Evolutionary conservation across 2,113 vertebrate species (phyloP).

Genomic region (Synodontis membranacea): DNA sequence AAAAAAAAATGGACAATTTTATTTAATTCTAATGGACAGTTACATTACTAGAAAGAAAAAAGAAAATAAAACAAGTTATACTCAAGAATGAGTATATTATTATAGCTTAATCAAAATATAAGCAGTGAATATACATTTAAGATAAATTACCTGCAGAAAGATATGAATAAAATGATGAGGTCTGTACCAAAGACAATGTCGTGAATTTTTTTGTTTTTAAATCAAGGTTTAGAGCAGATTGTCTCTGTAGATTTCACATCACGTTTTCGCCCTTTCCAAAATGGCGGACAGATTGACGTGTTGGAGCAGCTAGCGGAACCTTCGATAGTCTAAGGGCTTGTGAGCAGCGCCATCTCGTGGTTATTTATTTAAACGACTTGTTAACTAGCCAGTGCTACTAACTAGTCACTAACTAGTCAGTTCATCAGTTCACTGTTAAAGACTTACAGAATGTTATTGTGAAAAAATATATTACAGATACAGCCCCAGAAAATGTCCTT

Average conservation of each 20-base stretch:
- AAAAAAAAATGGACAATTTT: background rate
- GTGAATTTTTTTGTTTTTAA: background rate
- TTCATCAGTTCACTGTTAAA: background rate
- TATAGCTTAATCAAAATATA: background rate
- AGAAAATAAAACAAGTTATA: background rate
- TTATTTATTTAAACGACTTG: background rate
- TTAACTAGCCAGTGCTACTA: background rate
- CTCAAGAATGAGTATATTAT: background rate
- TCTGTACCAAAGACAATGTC: background rate
- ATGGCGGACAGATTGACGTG: slow-evolving; percentile 4
- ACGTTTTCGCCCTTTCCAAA: background rate
- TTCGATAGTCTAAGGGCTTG: background rate
- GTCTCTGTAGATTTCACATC: background rate
- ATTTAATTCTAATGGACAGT: background rate
- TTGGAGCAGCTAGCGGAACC: too few relatives aligned
- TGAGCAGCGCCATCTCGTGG: background rate
- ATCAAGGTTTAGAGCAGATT: background rate
- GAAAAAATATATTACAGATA: background rate
- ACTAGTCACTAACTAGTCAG: background rate
- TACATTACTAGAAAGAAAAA: background rate
- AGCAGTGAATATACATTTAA: background rate
- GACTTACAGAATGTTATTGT: background rate
- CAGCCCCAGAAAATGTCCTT: background rate
- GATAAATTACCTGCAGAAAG: background rate
- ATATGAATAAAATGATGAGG: background rate